Percentiles rank a stretch among this genome's conserved stretches.
Conservation (phyloP, 2,797 vertebrate species). For the Sebastiscus tertius region DNA sequence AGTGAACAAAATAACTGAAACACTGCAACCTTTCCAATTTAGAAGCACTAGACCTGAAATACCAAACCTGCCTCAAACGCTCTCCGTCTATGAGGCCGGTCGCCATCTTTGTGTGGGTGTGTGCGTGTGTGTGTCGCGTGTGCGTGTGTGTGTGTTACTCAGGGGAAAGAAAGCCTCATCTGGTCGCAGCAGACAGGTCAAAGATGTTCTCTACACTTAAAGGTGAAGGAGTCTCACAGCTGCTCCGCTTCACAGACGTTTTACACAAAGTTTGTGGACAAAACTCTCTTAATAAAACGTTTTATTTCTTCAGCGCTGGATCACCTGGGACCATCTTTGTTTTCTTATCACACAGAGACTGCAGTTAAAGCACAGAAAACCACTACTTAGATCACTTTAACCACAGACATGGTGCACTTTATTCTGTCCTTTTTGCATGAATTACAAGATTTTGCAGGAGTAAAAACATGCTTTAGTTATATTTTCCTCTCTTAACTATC, state of each 20-base stretch:
- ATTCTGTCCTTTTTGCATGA: background rate
- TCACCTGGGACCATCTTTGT: conserved; percentile 29
- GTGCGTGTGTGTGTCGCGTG: conserved; percentile 14
- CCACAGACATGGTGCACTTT: background rate
- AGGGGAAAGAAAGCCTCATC: conserved; percentile 39
- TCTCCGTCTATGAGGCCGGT: conserved; percentile 5
- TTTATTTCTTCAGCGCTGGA: background rate
- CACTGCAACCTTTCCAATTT: conserved; percentile 58
- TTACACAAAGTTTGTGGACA: conserved; percentile 15
- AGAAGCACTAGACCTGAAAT: conserved; percentile 60
- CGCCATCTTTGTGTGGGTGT: conserved; percentile 1
- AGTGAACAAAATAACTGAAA: conserved; percentile 48
- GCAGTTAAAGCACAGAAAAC: background rate
- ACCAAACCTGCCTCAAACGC: conserved; percentile 36
- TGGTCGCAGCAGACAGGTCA: conserved; percentile 35
- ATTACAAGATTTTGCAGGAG: background rate
- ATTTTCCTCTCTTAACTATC: background rate
- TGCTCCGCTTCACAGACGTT: conserved; percentile 31
- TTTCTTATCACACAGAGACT: background rate
- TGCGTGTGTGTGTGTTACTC: background rate
- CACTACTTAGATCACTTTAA: background rate
- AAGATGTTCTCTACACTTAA: conserved; percentile 18
- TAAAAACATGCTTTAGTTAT: background rate
- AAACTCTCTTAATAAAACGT: conserved; percentile 11
- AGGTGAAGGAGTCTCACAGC: conserved; percentile 22